phyloP scores from a whole-genome alignment of 2,113 vertebrate species.

The Genyomyrus donnyi region DNA sequence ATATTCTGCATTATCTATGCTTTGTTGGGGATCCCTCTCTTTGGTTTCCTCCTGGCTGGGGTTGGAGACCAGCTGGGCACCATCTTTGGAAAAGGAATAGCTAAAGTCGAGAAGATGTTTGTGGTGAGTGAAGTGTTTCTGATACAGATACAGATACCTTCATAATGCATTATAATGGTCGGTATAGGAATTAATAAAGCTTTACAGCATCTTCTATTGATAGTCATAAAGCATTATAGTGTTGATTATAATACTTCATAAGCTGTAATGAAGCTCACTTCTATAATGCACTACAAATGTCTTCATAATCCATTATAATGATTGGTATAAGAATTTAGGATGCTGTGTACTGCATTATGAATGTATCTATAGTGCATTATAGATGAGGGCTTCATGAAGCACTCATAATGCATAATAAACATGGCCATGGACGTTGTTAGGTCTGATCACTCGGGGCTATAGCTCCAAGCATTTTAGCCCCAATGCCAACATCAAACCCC shows the following conservation, averaged over 20 bases:
- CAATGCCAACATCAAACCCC: too few species aligned
- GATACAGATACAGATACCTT: neutral
- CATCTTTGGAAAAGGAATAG: slow-evolving; percentile 90
- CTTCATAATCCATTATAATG: neutral
- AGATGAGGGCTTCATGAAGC: neutral
- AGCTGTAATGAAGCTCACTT: too few species aligned
- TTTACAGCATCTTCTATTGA: neutral
- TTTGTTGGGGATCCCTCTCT: slow-evolving; percentile 87
- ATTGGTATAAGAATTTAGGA: neutral
- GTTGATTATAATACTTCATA: too few species aligned
- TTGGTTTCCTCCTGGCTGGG: slow-evolving; percentile 89
- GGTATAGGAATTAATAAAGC: neutral
- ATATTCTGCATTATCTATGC: slow-evolving; percentile 95
- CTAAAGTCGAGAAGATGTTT: slow-evolving; percentile 89
- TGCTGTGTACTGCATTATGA: neutral
- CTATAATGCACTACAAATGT: neutral
- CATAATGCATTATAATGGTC: neutral
- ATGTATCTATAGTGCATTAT: neutral
- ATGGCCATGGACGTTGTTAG: neutral
- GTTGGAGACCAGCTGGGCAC: slow-evolving; percentile 93
- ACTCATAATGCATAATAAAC: neutral
- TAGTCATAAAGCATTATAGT: neutral
- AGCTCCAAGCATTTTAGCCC: too few species aligned
- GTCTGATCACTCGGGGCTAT: too few species aligned
- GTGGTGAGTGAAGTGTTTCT: slow-evolving; percentile 68